Percentiles rank a stretch among this genome's conserved stretches.
These are phyloP conservation scores for Antheraea mylitta DNA, from an alignment of 1,140 invertebrate species.

Conservation along the genomic window DNA sequence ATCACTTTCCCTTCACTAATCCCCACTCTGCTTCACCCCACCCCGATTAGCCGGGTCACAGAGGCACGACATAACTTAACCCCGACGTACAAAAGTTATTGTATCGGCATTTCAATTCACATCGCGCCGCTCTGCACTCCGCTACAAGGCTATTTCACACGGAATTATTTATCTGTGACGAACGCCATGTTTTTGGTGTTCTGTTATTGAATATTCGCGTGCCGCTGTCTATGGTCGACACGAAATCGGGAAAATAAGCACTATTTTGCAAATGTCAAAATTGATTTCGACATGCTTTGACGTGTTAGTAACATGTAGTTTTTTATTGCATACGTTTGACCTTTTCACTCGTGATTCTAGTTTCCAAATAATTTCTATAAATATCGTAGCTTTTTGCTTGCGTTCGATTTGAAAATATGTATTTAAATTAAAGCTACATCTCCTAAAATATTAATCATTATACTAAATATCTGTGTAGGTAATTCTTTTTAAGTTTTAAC, in stretches of 20 bases:
- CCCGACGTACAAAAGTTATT: slow-evolving; percentile 27
- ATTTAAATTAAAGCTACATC: not conserved
- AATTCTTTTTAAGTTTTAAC: too few species aligned
- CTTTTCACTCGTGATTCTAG: not conserved
- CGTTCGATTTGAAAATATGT: not conserved
- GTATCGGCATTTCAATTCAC: slow-evolving; percentile 50
- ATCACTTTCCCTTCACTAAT: not conserved
- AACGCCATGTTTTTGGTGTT: not conserved
- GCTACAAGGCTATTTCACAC: slow-evolving; percentile 5
- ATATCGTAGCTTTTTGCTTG: not conserved
- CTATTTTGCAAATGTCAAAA: not conserved
- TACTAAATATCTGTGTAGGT: too few species aligned
- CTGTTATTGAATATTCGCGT: slow-evolving; percentile 13
- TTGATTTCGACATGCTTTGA: not conserved
- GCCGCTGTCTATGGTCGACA: not conserved
- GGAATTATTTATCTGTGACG: slow-evolving; percentile 22
- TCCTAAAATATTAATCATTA: not conserved
- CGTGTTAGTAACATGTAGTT: not conserved
- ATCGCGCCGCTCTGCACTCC: not conserved
- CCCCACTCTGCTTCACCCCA: slow-evolving; percentile 31
- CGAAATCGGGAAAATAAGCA: not conserved
- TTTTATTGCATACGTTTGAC: not conserved
- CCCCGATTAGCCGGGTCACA: slow-evolving; percentile 56
- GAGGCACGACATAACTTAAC: slow-evolving; percentile 53
- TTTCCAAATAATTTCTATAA: not conserved